These are phyloP conservation scores for Accipiter virgatus DNA, from an alignment of 2,113 vertebrate genomes.

Conservation along the genomic window DNA sequence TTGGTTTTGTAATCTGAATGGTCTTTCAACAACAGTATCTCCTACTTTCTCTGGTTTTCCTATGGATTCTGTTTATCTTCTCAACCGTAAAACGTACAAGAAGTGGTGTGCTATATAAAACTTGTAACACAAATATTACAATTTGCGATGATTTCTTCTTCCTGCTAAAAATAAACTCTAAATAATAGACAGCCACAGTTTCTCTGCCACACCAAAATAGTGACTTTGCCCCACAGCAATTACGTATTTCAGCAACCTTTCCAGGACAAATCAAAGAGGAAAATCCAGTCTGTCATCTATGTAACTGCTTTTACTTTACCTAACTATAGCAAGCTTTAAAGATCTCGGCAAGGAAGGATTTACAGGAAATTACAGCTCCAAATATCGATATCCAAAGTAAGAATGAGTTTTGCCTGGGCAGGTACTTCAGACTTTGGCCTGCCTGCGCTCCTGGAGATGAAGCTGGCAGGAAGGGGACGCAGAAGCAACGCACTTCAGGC, in stretches of 20 bases:
- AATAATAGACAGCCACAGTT: not conserved
- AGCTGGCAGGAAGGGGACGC: slow-evolving; percentile 50
- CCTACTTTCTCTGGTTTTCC: not conserved
- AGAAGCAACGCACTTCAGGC: slow-evolving; percentile 6
- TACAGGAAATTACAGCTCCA: slow-evolving; percentile 16
- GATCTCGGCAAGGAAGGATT: not conserved
- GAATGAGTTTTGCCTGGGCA: not conserved
- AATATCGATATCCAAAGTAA: not conserved
- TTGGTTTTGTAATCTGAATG: not conserved
- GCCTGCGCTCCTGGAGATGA: not conserved
- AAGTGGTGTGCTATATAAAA: not conserved
- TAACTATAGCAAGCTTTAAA: not conserved
- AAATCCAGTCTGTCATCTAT: not conserved
- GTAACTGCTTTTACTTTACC: not conserved
- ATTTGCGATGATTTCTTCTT: not conserved
- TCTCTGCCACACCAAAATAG: not conserved
- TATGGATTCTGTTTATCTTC: not conserved
- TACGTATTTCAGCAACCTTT: not conserved
- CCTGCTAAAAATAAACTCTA: not conserved
- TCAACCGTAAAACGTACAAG: not conserved
- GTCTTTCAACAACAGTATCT: not conserved
- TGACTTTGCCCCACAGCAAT: not conserved
- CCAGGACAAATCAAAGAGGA: not conserved
- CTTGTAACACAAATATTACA: not conserved
- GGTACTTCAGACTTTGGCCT: not conserved